Evolutionary conservation across 2,888 invertebrate genomes (phyloP).

Genomic region (Spisula subtruncata): DNA sequence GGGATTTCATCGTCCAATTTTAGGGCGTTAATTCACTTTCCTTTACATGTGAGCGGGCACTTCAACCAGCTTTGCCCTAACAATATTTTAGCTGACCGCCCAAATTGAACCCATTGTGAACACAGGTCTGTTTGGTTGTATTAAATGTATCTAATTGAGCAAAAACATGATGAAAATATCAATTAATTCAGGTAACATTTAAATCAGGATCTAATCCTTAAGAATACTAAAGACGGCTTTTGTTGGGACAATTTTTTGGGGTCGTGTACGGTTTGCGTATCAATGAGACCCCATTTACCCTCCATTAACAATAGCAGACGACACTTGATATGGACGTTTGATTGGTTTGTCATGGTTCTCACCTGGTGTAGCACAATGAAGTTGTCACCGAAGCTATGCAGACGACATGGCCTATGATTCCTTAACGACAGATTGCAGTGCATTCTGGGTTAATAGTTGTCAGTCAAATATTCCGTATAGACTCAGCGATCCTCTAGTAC

Average conservation of each 20-base stretch:
- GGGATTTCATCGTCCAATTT: neutral
- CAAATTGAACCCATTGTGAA: constrained; percentile 46
- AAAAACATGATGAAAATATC: constrained; percentile 70
- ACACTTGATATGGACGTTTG: constrained; percentile 70
- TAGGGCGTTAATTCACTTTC: neutral
- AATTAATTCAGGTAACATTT: constrained; percentile 64
- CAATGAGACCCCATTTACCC: constrained; percentile 59
- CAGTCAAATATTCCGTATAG: constrained; percentile 36
- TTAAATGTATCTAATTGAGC: constrained; percentile 69
- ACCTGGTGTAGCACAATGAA: constrained; percentile 61
- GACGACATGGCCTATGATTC: constrained; percentile 37
- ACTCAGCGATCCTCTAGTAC: neutral
- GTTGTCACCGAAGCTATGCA: constrained; percentile 42
- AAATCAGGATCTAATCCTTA: constrained; percentile 60
- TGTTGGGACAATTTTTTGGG: constrained; percentile 66
- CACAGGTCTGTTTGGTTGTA: constrained; percentile 38
- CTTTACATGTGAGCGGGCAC: neutral
- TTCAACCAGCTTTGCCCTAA: neutral
- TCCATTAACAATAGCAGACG: constrained; percentile 62
- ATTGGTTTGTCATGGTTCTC: constrained; percentile 68
- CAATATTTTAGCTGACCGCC: constrained; percentile 51
- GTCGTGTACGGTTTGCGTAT: constrained; percentile 68
- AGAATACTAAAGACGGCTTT: constrained; percentile 52
- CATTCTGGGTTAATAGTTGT: constrained; percentile 67
- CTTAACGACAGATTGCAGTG: constrained; percentile 64